These are phyloP conservation scores for Megalonaias nervosa DNA, from an alignment of 1,140 invertebrate genomes.

Conservation along the genomic window DNA sequence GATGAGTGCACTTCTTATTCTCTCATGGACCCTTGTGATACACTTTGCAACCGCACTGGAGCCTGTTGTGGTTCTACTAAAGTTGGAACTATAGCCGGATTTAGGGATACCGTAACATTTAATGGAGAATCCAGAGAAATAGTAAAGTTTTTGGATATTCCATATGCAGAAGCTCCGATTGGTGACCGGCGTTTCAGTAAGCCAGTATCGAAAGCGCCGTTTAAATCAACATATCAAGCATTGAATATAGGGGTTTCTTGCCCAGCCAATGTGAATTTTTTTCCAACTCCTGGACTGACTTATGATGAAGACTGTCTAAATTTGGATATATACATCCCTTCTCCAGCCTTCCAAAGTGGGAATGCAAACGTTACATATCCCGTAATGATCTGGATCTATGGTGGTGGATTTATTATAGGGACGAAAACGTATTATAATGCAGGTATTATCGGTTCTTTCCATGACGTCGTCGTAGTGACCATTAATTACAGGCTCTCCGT, in stretches of 20 bases:
- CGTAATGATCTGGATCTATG: slow-evolving; percentile 96
- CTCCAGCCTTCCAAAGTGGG: slow-evolving; percentile 54
- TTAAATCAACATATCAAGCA: slow-evolving; percentile 82
- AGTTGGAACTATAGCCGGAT: slow-evolving; percentile 17
- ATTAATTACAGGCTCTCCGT: slow-evolving; percentile 83
- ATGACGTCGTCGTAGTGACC: slow-evolving; percentile 85
- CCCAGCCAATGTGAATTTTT: slow-evolving; percentile 12
- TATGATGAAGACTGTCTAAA: slow-evolving; percentile 91
- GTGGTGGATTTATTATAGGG: slow-evolving; percentile 91
- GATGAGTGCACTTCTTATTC: no score
- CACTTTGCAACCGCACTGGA: no score
- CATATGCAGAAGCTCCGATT: slow-evolving; percentile 91
- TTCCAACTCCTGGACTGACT: neutral
- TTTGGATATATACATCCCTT: slow-evolving; percentile 87
- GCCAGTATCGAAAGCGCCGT: slow-evolving; percentile 86
- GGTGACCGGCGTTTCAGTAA: slow-evolving; percentile 84
- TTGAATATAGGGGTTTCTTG: slow-evolving; percentile 79
- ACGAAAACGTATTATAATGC: slow-evolving; percentile 94
- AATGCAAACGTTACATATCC: slow-evolving; percentile 58
- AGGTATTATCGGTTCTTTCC: slow-evolving; percentile 78
- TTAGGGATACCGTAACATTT: neutral
- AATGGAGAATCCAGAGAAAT: neutral
- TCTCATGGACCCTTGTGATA: no score
- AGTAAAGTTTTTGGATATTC: slow-evolving; percentile 85
- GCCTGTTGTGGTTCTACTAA: neutral